Conservation (phyloP, 2,113 vertebrate species). For the Plestiodon gilberti region DNA sequence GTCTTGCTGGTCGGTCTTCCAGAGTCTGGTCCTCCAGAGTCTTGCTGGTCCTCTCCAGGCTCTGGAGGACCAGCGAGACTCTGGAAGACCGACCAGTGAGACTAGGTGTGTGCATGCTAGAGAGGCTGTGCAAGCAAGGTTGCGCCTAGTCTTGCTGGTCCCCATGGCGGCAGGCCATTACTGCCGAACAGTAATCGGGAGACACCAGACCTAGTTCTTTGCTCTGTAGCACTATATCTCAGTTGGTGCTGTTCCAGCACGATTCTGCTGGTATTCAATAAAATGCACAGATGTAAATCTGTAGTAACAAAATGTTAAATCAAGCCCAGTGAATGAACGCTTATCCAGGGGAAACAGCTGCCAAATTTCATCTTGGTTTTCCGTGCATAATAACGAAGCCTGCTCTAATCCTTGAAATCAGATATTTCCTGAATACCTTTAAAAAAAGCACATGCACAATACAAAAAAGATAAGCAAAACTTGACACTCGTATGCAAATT, state of each 20-base stretch:
- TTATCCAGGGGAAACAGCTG: constrained; percentile 28
- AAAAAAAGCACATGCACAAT: neutral
- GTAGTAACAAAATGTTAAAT: constrained; percentile 17
- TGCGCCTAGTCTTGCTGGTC: too few relatives aligned
- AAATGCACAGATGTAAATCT: neutral
- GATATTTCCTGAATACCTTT: neutral
- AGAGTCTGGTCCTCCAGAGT: too few relatives aligned
- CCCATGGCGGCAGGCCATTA: too few relatives aligned
- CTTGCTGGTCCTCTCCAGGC: too few relatives aligned
- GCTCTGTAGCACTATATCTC: neutral
- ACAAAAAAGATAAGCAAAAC: constrained; percentile 11
- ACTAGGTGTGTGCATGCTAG: too few relatives aligned
- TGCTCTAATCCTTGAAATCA: constrained; percentile 4
- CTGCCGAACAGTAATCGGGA: constrained; percentile 37
- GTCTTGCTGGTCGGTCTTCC: too few relatives aligned
- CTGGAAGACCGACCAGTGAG: too few relatives aligned
- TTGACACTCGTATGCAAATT: neutral
- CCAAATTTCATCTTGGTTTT: constrained; percentile 23
- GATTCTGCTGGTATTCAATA: constrained; percentile 34
- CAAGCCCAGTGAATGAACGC: constrained; percentile 2
- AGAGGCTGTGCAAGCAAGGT: too few relatives aligned
- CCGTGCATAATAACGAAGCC: constrained; percentile 35
- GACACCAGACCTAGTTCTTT: constrained; percentile 14
- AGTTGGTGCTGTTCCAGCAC: constrained; percentile 30
- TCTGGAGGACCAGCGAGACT: too few relatives aligned